A percentile compares a stretch with the other conserved stretches of the same genome.
Evolutionary conservation across 1,140 invertebrate genomes (phyloP).

Genomic region (Formica exsecta): DNA sequence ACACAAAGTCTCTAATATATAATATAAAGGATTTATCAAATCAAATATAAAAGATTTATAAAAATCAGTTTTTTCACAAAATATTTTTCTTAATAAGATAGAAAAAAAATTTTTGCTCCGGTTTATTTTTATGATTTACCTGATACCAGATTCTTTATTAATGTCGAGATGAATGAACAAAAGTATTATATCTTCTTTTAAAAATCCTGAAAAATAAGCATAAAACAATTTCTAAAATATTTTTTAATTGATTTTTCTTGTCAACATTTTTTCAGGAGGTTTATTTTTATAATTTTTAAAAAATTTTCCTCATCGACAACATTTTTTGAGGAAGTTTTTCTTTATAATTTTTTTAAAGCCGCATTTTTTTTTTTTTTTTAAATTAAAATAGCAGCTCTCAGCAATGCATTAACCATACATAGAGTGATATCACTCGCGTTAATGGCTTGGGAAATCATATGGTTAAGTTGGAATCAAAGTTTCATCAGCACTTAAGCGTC

Average conservation of each 20-base stretch:
- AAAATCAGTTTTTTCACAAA: not conserved
- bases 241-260: not conserved
- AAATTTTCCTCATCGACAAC: not conserved
- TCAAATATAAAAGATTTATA: too few relatives aligned
- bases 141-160: not conserved
- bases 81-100: not conserved
- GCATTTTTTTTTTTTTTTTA: too few relatives aligned
- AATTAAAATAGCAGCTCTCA: not conserved
- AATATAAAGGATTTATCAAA: too few relatives aligned
- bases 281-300: not conserved
- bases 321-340: not conserved
- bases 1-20: not conserved
- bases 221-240: not conserved
- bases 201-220: not conserved
- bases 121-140: not conserved
- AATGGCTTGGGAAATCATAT: constrained; percentile 38
- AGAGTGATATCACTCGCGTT: not conserved
- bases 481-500: constrained; percentile 49
- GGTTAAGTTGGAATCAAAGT: constrained; percentile 39
- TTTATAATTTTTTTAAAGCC: not conserved
- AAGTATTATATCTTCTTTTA: not conserved
- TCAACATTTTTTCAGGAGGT: too few relatives aligned
- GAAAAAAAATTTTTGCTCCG: not conserved
- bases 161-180: not conserved
- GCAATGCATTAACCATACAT: not conserved